phyloP scores from a whole-genome alignment of 30 jellyfish, hydroid and myxozoan genomes.

The Clytia hemisphaerica region DNA sequence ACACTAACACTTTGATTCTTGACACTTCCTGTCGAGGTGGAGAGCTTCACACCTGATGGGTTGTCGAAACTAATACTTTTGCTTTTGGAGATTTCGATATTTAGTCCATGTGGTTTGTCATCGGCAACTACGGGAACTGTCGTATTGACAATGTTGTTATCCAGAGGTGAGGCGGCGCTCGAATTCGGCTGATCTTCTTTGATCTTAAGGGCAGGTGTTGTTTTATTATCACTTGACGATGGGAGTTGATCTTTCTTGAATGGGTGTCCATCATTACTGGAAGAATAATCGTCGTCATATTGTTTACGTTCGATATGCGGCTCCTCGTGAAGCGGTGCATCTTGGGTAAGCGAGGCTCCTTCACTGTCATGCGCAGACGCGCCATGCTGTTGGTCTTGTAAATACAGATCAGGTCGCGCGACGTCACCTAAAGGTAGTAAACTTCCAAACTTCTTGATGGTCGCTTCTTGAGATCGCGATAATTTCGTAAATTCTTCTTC shows the following conservation, averaged over 20 bases:
- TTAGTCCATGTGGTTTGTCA: background rate
- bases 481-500: slow-evolving; percentile 68
- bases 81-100: slow-evolving; percentile 31
- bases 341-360: slow-evolving; percentile 10
- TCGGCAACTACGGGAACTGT: background rate
- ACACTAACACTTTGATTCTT: background rate
- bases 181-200: too few species aligned
- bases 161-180: too few species aligned
- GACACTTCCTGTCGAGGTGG: background rate
- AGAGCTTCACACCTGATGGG: background rate
- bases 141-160: too few species aligned
- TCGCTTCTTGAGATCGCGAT: slow-evolving; percentile 56
- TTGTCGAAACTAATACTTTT: slow-evolving; percentile 17
- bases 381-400: background rate
- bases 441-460: slow-evolving; percentile 50
- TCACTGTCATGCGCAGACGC: slow-evolving; percentile 20
- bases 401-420: slow-evolving; percentile 47
- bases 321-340: slow-evolving; percentile 18
- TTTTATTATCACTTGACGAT: too few species aligned
- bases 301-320: background rate
- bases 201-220: too few species aligned
- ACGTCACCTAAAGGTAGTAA: slow-evolving; percentile 57
- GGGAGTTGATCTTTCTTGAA: slow-evolving; percentile 17
- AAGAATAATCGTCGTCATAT: background rate
- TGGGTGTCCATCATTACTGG: background rate